These are phyloP conservation scores for Polydrusus cervinus DNA, from an alignment of 2,888 invertebrate species.

Conservation along the genomic window DNA sequence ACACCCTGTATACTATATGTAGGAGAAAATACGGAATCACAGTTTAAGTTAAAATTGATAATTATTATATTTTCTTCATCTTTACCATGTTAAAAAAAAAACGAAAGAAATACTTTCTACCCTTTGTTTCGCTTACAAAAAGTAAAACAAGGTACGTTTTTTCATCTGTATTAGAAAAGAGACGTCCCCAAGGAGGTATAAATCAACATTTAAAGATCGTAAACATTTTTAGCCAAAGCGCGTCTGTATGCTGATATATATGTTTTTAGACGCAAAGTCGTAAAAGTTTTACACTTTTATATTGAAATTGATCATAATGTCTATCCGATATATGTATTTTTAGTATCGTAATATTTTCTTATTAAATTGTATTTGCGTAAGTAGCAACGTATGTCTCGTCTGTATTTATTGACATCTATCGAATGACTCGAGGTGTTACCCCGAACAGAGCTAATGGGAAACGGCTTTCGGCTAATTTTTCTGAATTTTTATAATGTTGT, in stretches of 20 bases:
- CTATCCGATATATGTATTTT: background rate
- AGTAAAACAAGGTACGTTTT: background rate
- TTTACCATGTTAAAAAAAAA: too few relatives aligned
- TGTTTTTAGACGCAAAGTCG: background rate
- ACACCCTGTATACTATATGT: too few relatives aligned
- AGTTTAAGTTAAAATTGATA: too few relatives aligned
- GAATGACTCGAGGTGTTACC: too few relatives aligned
- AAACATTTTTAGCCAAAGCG: background rate
- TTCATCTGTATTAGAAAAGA: background rate
- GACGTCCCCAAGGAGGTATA: background rate
- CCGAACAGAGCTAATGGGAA: too few relatives aligned
- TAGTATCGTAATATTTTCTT: background rate
- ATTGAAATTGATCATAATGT: conserved; percentile 14
- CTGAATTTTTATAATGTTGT: too few relatives aligned
- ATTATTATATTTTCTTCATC: too few relatives aligned
- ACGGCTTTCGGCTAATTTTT: too few relatives aligned
- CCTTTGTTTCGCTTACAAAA: background rate
- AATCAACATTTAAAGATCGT: conserved; percentile 7
- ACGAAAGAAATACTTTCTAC: too few relatives aligned
- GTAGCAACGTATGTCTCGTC: background rate
- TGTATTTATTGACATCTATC: too few relatives aligned
- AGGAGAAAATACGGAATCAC: too few relatives aligned
- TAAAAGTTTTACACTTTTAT: conserved; percentile 11
- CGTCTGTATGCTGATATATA: background rate
- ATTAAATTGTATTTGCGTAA: background rate